phyloP scores from a whole-genome alignment of 2,797 vertebrate species.

The Falco berigora region DNA sequence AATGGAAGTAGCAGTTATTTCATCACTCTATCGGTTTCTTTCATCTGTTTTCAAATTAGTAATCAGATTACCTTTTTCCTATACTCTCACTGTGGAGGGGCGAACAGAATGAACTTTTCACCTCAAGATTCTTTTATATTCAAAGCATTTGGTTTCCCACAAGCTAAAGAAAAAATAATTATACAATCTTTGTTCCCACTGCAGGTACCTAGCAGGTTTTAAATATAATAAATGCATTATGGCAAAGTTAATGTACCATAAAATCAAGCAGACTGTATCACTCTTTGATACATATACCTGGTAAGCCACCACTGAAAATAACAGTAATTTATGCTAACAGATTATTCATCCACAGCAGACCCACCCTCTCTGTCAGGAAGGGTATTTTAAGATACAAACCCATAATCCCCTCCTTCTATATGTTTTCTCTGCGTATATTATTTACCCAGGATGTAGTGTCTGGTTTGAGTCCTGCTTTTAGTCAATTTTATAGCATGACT shows the following conservation, averaged over 20 bases:
- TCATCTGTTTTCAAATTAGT: constrained; percentile 58
- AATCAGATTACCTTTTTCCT: constrained; percentile 39
- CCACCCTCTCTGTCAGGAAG: constrained; percentile 18
- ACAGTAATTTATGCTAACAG: constrained; percentile 46
- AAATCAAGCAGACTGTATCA: constrained; percentile 53
- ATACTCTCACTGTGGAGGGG: neutral
- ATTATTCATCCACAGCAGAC: constrained; percentile 22
- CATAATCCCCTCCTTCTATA: neutral
- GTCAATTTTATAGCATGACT: constrained; percentile 37
- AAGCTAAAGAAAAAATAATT: constrained; percentile 57
- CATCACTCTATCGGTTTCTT: constrained; percentile 19
- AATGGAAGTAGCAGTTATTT: constrained; percentile 22
- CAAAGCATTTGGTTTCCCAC: constrained; percentile 34
- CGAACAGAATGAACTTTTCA: constrained; percentile 49
- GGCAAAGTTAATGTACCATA: constrained; percentile 61
- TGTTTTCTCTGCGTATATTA: neutral
- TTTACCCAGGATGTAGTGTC: constrained; percentile 19
- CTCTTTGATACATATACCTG: constrained; percentile 26
- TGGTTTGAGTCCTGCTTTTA: constrained; percentile 35
- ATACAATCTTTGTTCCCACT: constrained; percentile 49
- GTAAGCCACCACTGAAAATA: constrained; percentile 45
- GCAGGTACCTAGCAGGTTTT: constrained; percentile 48
- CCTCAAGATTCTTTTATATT: constrained; percentile 29
- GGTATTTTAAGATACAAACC: neutral
- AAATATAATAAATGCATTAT: constrained; percentile 62